phyloP scores from a whole-genome alignment of 1,140 invertebrate species.

The Ylistrum balloti region DNA sequence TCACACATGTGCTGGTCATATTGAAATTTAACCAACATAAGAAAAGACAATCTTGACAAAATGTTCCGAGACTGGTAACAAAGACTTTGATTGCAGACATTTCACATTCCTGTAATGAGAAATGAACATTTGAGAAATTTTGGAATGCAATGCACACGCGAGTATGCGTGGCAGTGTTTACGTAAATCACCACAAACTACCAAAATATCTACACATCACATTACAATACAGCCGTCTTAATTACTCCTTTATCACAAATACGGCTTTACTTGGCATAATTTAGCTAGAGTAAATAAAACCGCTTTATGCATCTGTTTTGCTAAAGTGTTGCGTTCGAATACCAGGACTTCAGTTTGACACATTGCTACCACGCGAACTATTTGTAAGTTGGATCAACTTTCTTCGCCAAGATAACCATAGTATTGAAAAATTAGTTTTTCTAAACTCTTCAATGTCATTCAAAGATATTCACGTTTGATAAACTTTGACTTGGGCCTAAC shows the following conservation, averaged over 20 bases:
- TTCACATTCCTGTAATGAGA: background rate
- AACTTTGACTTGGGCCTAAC: background rate
- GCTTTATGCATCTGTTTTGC: background rate
- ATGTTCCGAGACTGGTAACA: background rate
- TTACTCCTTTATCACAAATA: conserved; percentile 16
- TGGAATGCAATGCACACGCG: conserved; percentile 28
- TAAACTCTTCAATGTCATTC: background rate
- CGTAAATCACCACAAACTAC: background rate
- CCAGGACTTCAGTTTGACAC: background rate
- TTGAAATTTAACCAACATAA: background rate
- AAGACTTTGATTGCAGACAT: background rate
- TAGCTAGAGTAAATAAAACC: background rate
- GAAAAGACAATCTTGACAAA: conserved; percentile 6
- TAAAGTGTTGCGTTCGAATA: conserved; percentile 2
- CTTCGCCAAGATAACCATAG: background rate
- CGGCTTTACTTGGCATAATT: background rate
- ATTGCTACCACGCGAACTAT: conserved; percentile 30
- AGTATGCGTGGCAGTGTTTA: background rate
- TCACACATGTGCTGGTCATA: background rate
- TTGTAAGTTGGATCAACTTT: background rate
- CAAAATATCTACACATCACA: background rate
- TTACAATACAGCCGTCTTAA: background rate
- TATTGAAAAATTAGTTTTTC: background rate
- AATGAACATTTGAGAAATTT: conserved; percentile 5
- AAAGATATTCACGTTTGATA: background rate